Evolutionary conservation across 1,140 invertebrate species (phyloP), one percentile per base, ranked within the genome.

Genomic region (Drosophila pectinifera): DNA sequence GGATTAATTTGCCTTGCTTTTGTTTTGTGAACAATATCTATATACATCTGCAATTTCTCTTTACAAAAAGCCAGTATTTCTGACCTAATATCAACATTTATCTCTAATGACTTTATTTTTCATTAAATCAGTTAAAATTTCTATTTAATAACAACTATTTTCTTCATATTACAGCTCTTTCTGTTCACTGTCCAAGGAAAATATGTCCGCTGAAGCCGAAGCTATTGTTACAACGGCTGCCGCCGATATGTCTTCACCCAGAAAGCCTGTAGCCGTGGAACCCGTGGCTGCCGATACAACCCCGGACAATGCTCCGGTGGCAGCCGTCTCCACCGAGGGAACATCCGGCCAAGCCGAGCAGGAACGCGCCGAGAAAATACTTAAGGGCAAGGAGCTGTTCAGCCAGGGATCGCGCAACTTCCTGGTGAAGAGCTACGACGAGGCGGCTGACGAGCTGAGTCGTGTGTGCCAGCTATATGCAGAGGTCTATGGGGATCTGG

Each of bases 361-460:
- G 16, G 81, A 86, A 28, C 83, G 83, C 8, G 74, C 72, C 10
- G 76, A 86, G 24, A 91, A 91, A 62, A 91, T 91, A 28, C 56
- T 92, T 0, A 89, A 81, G 39, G 91, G 76, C 39, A 92, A 92
- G 75, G 64, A 93, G 86, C 43, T 94, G 73, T 63, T 93, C 95
- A 75, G 95, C 26, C 94, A 95, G 73, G 96, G 96, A 34, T 96
- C 95, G 86, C 93, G 96, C 3, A 95, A 96, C 86, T 93, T 96
- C 64, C 84, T 96, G 4, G 95, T 96, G 20, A 94, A 95, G 63
- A 96, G 96, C 88, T 95, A 96, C 73, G 93, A 92, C 16, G 94
- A 93, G 64, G 96, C 96, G 24, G 95, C 96, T 4, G 93, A 94
- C 53, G 94, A 95, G 22, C 93, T 97, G 11, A 94, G 95, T 55